These are phyloP conservation scores for Enteromius treurensis DNA, from an alignment of 2,797 vertebrate genomes.

Conservation along the genomic window DNA sequence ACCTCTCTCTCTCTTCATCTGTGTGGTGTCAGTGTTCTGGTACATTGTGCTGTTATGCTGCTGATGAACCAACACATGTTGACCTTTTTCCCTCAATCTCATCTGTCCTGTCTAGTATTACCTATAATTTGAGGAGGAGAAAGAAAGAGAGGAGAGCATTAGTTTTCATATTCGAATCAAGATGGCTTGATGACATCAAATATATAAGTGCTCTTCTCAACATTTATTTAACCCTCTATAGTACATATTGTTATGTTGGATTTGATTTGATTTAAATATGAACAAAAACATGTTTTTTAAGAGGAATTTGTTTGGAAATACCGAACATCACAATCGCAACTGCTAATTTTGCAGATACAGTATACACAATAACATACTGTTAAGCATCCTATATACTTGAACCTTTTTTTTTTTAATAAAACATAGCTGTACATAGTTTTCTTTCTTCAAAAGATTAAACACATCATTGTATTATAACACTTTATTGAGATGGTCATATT, in stretches of 20 bases:
- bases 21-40: conserved; percentile 24
- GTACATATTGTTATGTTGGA: not conserved
- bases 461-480: not conserved
- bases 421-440: not conserved
- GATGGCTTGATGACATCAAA: not conserved
- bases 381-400: not conserved
- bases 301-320: not conserved
- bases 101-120: conserved; percentile 53
- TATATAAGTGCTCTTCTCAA: not conserved
- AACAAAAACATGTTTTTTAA: not conserved
- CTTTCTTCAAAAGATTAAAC: not conserved
- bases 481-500: no score
- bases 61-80: conserved; percentile 47
- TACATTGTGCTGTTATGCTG: conserved; percentile 42
- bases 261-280: not conserved
- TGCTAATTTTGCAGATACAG: not conserved
- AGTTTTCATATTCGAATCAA: not conserved
- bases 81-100: conserved; percentile 40
- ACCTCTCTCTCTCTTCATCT: conserved; percentile 24
- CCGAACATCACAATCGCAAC: not conserved
- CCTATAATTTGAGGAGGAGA: conserved; percentile 45
- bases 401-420: not conserved
- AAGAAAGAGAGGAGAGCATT: conserved; percentile 2
- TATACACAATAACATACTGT: not conserved
- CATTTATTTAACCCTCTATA: not conserved